These are phyloP conservation scores for Nanorana parkeri DNA, from an alignment of 2,113 vertebrate species.

Conservation along the genomic window DNA sequence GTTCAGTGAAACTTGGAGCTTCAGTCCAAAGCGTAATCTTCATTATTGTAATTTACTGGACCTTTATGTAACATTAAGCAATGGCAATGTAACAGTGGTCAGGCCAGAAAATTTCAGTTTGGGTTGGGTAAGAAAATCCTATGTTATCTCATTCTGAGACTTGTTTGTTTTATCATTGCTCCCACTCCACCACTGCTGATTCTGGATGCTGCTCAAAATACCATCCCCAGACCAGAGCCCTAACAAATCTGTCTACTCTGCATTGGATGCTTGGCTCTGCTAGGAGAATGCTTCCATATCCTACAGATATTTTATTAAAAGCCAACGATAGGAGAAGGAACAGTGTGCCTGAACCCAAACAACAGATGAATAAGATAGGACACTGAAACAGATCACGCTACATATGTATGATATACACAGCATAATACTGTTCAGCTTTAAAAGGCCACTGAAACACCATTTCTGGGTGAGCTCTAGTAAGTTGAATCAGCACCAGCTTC, in stretches of 20 bases:
- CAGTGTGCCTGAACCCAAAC: conserved; percentile 45
- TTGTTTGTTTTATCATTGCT: conserved; percentile 66
- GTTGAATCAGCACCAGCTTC: too few relatives aligned
- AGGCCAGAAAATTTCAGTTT: too few relatives aligned
- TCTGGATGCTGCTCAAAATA: conserved; percentile 60
- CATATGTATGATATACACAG: too few relatives aligned
- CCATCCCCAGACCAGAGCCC: conserved; percentile 46
- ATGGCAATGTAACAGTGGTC: too few relatives aligned
- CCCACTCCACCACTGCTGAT: conserved; percentile 54
- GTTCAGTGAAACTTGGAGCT: too few relatives aligned
- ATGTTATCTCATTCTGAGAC: conserved; percentile 47
- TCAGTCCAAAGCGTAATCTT: too few relatives aligned
- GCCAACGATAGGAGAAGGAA: conserved; percentile 38
- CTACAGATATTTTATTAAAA: conserved; percentile 37
- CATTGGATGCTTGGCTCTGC: conserved; percentile 16
- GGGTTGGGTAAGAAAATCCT: too few relatives aligned
- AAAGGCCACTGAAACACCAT: too few relatives aligned
- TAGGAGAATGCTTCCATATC: conserved; percentile 38
- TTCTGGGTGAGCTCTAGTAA: too few relatives aligned
- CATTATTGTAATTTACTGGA: too few relatives aligned
- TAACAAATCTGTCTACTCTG: conserved; percentile 56
- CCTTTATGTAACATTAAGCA: too few relatives aligned
- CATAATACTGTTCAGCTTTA: too few relatives aligned
- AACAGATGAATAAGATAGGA: conserved; percentile 2
- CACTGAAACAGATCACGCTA: not conserved